Base-by-base conservation (phyloP, 1,140 invertebrate genomes). In the Steinernema khuongi region DNA sequence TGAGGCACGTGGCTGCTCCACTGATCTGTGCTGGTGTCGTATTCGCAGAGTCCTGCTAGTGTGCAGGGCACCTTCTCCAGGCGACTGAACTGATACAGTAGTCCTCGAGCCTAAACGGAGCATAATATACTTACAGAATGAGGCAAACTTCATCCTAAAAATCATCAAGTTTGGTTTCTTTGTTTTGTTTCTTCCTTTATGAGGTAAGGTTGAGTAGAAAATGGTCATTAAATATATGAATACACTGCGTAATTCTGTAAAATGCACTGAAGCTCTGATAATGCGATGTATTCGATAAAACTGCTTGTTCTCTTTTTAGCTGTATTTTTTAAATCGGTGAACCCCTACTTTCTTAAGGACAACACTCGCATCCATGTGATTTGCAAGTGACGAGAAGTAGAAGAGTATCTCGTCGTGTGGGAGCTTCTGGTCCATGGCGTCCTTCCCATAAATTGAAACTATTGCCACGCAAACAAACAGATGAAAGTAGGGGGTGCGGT, bases 311-410 rank as follows among this genome's bases (percentile, higher is more conserved):
- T 19, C 69, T 43, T 68, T n/a, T 22, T 4, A 28, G 31, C 41
- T 74, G 28, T 68, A 60, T 7, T 31, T 31, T 33, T 1, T 19
- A 1, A 68, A 26, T n/a, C n/a, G n/a, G n/a, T n/a, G n/a, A 70
- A 69, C 36, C 29, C 73, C 74, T 81, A 89, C 89, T 87, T 96
- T 96, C 76, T 92, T 89, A 7, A 95, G 87, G 36, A 96, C 93
- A 18, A 95, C 86, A 43, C 91, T 90, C 0, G 93, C 94, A 85
- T 95, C 93, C 94, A 97, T 96, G 83, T 95, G 94, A 91, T 94
- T 94, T 28, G 94, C 92, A 33, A 96, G 87, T 18, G 93, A 94
- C 82, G 93, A 94, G 85, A 97, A 97, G 86, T 96, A 92, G 19
- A 96, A 86, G 26, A 96, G 86, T 90, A 95, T 95, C 86, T 96